Conservation (phyloP, 1,140 invertebrate species). For the Alviniconcha marisindica region DNA sequence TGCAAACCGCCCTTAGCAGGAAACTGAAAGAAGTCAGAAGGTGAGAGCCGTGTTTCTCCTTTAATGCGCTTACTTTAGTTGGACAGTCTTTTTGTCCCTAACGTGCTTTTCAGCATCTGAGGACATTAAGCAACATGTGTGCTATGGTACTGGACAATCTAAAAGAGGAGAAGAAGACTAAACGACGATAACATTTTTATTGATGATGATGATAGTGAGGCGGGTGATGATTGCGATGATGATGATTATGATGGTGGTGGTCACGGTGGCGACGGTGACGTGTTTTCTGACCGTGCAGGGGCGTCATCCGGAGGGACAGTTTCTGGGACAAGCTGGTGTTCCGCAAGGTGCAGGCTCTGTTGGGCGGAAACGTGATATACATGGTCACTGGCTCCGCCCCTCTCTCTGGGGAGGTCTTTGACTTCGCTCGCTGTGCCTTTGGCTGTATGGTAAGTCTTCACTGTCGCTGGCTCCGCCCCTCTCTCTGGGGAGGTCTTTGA, state of each 20-base stretch:
- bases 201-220: background rate
- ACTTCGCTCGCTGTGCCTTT: constrained; percentile 94
- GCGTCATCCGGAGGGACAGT: constrained; percentile 71
- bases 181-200: background rate
- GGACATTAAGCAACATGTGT: too few relatives aligned
- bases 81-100: too few relatives aligned
- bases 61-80: too few relatives aligned
- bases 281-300: constrained; percentile 83
- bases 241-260: too few relatives aligned
- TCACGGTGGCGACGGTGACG: too few relatives aligned
- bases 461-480: constrained; percentile 95
- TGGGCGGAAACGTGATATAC: constrained; percentile 94
- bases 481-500: constrained; percentile 94
- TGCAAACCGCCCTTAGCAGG: constrained; percentile 60
- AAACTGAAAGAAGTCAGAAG: constrained; percentile 65
- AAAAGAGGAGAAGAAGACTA: constrained; percentile 1
- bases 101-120: too few relatives aligned
- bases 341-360: constrained; percentile 89
- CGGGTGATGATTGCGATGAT: too few relatives aligned
- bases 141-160: background rate
- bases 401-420: constrained; percentile 93
- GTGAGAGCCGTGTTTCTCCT: too few relatives aligned
- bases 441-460: constrained; percentile 92
- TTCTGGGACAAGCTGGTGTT: constrained; percentile 88
- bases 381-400: constrained; percentile 97